Percentiles rank a stretch among this genome's conserved stretches.
phyloP scores from a whole-genome alignment of 2,888 invertebrate genomes.

The Drosophila melanosoma region DNA sequence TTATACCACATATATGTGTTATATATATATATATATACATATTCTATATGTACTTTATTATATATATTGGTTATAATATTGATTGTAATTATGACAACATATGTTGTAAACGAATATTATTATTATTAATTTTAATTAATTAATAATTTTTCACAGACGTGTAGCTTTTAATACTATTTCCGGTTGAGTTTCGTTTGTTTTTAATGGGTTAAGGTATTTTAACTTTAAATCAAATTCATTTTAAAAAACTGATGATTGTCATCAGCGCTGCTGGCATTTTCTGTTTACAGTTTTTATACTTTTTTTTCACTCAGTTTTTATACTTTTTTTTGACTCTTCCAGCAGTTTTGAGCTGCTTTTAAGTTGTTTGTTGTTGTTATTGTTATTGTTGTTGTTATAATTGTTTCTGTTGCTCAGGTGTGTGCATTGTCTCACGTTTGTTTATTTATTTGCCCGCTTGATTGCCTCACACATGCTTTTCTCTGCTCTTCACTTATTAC shows the following conservation, averaged over 20 bases:
- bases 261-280: slow-evolving; percentile 45
- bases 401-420: slow-evolving; percentile 62
- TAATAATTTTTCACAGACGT: background rate
- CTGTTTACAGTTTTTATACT: slow-evolving; percentile 14
- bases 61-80: background rate
- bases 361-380: slow-evolving; percentile 1
- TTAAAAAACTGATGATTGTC: slow-evolving; percentile 49
- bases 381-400: slow-evolving; percentile 26
- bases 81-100: background rate
- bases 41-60: background rate
- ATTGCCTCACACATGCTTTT: slow-evolving; percentile 61
- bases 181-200: slow-evolving; percentile 39
- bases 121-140: background rate
- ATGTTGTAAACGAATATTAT: background rate
- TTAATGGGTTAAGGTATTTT: slow-evolving; percentile 39
- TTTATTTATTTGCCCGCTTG: slow-evolving; percentile 76
- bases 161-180: background rate
- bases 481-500: slow-evolving; percentile 23
- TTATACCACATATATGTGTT: too few species aligned
- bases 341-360: background rate
- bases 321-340: background rate
- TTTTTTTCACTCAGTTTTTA: background rate
- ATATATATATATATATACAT: too few species aligned
- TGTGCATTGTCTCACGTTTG: slow-evolving; percentile 79
- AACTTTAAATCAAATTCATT: slow-evolving; percentile 55